Evolutionary conservation across 37 sponge, comb jelly and placozoan genomes (phyloP).

Genomic region (Halisarca cf. caerulea): DNA sequence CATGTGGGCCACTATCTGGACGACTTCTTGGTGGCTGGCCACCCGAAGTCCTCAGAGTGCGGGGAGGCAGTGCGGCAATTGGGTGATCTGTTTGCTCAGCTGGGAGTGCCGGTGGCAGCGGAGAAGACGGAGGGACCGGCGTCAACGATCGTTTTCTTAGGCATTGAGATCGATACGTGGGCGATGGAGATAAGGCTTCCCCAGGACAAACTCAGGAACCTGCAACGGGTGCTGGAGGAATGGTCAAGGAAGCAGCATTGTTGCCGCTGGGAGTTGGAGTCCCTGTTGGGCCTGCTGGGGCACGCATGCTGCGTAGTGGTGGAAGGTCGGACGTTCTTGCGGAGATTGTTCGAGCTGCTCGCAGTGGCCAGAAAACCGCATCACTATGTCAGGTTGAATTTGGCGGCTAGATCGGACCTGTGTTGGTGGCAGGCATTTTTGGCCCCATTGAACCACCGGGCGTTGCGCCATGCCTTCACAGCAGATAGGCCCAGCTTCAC

Average conservation of each 20-base stretch:
- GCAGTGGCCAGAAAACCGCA: slow-evolving; percentile 14
- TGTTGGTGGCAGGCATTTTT: too few species aligned
- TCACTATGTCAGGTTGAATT: slow-evolving; percentile 12
- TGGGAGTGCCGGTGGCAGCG: not conserved
- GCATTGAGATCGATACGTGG: not conserved
- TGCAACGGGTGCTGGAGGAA: not conserved
- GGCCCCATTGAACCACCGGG: slow-evolving; percentile 29
- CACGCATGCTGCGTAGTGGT: too few species aligned
- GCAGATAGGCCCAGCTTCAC: not conserved
- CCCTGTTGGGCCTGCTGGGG: slow-evolving; percentile 5
- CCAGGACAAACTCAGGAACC: not conserved
- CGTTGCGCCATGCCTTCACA: not conserved
- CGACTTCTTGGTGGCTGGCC: not conserved
- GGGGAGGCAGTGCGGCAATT: not conserved
- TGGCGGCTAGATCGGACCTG: not conserved
- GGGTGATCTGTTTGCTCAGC: not conserved
- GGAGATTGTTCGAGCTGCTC: slow-evolving; percentile 27
- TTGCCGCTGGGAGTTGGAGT: slow-evolving; percentile 19
- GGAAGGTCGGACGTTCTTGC: too few species aligned
- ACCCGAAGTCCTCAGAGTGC: not conserved
- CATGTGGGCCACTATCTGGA: not conserved
- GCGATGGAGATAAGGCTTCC: not conserved
- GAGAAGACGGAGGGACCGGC: not conserved
- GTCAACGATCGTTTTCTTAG: not conserved
- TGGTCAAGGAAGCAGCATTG: too few species aligned